phyloP scores from a whole-genome alignment of 2,797 vertebrate genomes.

The Vultur gryphus region DNA sequence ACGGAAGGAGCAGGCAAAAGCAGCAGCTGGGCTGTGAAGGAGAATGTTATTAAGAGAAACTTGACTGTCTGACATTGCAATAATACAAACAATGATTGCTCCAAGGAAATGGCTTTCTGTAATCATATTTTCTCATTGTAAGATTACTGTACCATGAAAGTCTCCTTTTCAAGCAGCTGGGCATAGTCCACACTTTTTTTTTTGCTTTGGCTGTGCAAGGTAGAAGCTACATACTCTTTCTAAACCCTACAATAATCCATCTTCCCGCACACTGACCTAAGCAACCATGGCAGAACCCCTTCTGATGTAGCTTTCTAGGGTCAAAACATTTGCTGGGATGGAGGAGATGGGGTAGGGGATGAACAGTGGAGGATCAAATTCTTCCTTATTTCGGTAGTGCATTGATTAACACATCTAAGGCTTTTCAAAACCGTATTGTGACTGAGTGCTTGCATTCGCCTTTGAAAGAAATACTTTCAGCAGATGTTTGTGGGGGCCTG shows the following conservation, averaged over 20 bases:
- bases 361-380: background rate
- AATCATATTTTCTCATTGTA: background rate
- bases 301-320: background rate
- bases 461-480: background rate
- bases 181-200: background rate
- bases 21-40: background rate
- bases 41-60: background rate
- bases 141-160: background rate
- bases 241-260: background rate
- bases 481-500: background rate
- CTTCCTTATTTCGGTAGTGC: background rate
- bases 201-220: background rate
- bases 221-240: background rate
- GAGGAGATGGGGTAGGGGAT: background rate
- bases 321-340: background rate
- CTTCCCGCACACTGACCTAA: background rate
- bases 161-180: background rate
- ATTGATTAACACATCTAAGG: background rate
- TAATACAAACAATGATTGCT: background rate
- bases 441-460: fast-evolving
- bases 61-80: background rate
- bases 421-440: background rate
- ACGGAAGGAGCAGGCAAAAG: background rate
- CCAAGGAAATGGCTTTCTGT: background rate
- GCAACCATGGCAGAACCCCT: background rate